Conservation (phyloP, 2,797 vertebrate genomes). For the Xenentodon cancila region DNA sequence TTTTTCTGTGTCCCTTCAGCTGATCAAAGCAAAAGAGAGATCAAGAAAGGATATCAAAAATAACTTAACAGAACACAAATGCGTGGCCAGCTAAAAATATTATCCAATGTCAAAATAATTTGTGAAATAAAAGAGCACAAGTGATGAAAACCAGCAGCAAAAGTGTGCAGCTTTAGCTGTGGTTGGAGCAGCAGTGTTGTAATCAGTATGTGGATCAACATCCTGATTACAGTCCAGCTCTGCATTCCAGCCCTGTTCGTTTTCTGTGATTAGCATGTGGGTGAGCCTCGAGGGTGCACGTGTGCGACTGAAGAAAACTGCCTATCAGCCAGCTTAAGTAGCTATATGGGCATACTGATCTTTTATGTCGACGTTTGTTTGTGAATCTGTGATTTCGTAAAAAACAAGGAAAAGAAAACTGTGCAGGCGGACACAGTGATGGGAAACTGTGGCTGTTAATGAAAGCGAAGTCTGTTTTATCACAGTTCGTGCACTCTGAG, state of each 20-base stretch:
- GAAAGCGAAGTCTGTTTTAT: background rate
- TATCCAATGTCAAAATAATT: background rate
- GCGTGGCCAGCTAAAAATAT: background rate
- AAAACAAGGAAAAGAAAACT: background rate
- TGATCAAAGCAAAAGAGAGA: slow-evolving; percentile 11
- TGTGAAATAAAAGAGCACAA: background rate
- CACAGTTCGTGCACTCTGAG: no score
- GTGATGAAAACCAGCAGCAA: background rate
- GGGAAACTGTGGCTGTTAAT: background rate
- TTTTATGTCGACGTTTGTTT: background rate
- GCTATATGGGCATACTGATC: slow-evolving; percentile 6
- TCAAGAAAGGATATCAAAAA: slow-evolving; percentile 1
- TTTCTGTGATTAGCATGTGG: slow-evolving; percentile 58
- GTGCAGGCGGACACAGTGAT: background rate
- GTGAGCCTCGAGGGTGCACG: slow-evolving; percentile 26
- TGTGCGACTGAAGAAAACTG: slow-evolving; percentile 9
- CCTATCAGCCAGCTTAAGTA: slow-evolving; percentile 1
- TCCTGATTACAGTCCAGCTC: slow-evolving; percentile 58
- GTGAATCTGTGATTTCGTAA: background rate
- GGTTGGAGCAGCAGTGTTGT: slow-evolving; percentile 31
- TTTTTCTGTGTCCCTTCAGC: background rate
- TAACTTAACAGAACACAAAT: background rate
- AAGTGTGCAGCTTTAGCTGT: slow-evolving; percentile 4
- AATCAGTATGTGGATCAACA: slow-evolving; percentile 56
- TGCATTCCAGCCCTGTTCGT: slow-evolving; percentile 50